Evolutionary conservation across 2,888 invertebrate species (phyloP).

Genomic region (Stenichneumon culpator): DNA sequence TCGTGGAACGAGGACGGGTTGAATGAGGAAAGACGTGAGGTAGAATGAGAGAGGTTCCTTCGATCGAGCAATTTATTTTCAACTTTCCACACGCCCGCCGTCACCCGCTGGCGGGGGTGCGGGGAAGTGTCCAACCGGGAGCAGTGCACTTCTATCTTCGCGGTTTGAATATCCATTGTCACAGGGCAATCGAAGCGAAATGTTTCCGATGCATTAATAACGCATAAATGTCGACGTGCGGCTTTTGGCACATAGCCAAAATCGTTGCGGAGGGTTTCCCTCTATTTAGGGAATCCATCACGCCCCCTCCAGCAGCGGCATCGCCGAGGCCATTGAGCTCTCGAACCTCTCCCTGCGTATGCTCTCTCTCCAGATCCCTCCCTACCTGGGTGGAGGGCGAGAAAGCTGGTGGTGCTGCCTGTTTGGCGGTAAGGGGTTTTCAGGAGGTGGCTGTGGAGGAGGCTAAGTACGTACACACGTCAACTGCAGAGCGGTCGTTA

Average conservation of each 20-base stretch:
- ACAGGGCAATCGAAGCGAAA: constrained; percentile 78
- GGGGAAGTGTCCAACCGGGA: neutral
- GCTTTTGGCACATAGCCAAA: constrained; percentile 77
- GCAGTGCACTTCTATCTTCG: constrained; percentile 51
- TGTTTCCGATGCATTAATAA: constrained; percentile 82
- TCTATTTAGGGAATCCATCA: constrained; percentile 82
- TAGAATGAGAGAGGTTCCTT: constrained; percentile 7
- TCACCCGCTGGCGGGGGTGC: neutral
- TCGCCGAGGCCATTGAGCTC: constrained; percentile 60
- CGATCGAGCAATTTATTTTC: constrained; percentile 52
- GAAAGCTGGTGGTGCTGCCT: neutral
- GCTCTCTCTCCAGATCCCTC: neutral
- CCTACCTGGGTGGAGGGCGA: constrained; percentile 20
- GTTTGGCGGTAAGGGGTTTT: constrained; percentile 14
- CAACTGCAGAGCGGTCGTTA: constrained; percentile 71
- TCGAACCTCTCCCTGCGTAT: constrained; percentile 42
- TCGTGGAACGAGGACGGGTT: constrained; percentile 12
- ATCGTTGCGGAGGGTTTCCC: constrained; percentile 72
- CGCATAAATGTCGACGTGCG: constrained; percentile 80
- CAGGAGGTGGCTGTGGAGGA: constrained; percentile 45
- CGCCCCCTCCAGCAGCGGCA: constrained; percentile 56
- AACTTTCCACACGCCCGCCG: neutral
- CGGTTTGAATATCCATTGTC: constrained; percentile 52
- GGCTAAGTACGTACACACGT: constrained; percentile 71
- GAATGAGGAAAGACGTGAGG: constrained; percentile 15